Percentiles rank a stretch among this genome's conserved stretches.
These are phyloP conservation scores for Xylota segnis DNA, from an alignment of 2,888 invertebrate species.

Conservation along the genomic window DNA sequence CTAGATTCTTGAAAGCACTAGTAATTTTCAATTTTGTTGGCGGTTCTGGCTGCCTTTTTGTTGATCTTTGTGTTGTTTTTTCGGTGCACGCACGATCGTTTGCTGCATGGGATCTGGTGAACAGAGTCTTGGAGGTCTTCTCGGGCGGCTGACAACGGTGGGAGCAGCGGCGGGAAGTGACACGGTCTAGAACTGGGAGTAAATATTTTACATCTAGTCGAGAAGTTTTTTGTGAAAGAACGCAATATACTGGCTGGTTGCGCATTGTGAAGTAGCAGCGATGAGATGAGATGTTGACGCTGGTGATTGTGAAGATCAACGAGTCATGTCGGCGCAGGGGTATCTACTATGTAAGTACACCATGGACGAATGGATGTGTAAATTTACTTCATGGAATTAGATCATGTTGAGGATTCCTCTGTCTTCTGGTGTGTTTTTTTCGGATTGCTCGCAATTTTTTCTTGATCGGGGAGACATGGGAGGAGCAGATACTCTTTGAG, in stretches of 20 bases:
- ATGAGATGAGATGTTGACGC: slow-evolving; percentile 55
- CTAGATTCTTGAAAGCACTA: slow-evolving; percentile 76
- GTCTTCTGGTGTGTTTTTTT: slow-evolving; percentile 40
- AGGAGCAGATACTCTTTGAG: slow-evolving; percentile 1
- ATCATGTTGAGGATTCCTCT: slow-evolving; percentile 65
- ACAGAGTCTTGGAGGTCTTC: slow-evolving; percentile 5
- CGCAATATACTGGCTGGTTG: slow-evolving; percentile 27
- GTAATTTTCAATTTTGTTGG: slow-evolving; percentile 71
- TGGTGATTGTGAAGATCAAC: slow-evolving; percentile 71
- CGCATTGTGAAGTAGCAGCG: slow-evolving; percentile 37
- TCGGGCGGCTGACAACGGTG: background rate
- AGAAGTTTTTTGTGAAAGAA: slow-evolving; percentile 55
- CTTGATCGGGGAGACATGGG: background rate
- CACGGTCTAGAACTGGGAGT: slow-evolving; percentile 18
- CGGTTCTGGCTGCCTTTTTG: slow-evolving; percentile 59
- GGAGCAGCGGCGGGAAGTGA: background rate
- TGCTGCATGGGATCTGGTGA: slow-evolving; percentile 47
- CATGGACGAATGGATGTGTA: slow-evolving; percentile 53
- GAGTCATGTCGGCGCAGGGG: slow-evolving; percentile 43
- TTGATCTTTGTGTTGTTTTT: slow-evolving; percentile 48
- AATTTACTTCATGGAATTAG: slow-evolving; percentile 65
- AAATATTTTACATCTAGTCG: slow-evolving; percentile 60
- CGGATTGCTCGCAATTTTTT: slow-evolving; percentile 43
- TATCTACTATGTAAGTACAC: slow-evolving; percentile 5
- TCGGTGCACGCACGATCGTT: slow-evolving; percentile 72